Evolutionary conservation across 2,113 vertebrate species (phyloP).

Genomic region (Nipponia nippon): DNA sequence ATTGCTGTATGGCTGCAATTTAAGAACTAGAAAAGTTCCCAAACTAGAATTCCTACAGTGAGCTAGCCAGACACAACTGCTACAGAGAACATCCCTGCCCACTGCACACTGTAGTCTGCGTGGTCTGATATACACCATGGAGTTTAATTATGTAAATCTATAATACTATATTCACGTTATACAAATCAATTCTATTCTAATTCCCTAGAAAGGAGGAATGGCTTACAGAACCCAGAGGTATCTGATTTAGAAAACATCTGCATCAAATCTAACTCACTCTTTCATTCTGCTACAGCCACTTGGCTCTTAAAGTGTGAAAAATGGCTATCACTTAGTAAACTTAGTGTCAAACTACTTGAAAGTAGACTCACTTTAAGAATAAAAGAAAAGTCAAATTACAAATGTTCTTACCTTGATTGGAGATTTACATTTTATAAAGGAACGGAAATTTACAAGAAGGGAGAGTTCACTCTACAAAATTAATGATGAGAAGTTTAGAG

Average conservation of each 20-base stretch:
- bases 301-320: slow-evolving; percentile 42
- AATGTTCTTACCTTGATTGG: neutral
- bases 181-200: neutral
- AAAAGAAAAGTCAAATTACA: neutral
- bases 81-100: neutral
- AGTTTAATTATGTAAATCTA: slow-evolving; percentile 9
- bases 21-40: slow-evolving; percentile 20
- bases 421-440: neutral
- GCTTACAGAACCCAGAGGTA: neutral
- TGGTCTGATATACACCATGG: neutral
- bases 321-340: slow-evolving; percentile 19
- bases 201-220: neutral
- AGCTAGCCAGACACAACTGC: neutral
- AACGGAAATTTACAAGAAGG: neutral
- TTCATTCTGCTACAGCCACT: neutral
- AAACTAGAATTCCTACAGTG: neutral
- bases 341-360: neutral
- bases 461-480: neutral
- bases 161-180: neutral
- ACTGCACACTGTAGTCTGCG: neutral
- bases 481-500: neutral
- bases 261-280: slow-evolving; percentile 13
- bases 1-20: slow-evolving; percentile 45
- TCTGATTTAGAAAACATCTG: slow-evolving; percentile 35
- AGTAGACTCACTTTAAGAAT: neutral